A percentile compares a stretch with the other conserved stretches of the same genome.
These are phyloP conservation scores for Yponomeuta malinellus DNA, from an alignment of 2,888 invertebrate species.

Conservation along the genomic window DNA sequence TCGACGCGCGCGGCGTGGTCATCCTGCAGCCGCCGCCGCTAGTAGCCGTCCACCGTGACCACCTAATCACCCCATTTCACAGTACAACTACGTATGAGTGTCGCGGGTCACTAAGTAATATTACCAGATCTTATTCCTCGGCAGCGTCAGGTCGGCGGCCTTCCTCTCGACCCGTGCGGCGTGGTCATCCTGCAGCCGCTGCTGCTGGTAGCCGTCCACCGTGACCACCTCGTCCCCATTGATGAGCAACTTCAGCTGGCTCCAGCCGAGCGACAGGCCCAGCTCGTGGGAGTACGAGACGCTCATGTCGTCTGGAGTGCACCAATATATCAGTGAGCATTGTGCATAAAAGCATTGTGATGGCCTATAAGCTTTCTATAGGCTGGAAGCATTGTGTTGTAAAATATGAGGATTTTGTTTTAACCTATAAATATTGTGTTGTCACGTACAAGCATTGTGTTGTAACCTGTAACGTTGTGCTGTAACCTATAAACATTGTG, in stretches of 20 bases:
- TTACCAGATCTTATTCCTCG: conserved; percentile 84
- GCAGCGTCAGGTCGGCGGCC: conserved; percentile 82
- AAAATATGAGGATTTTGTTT: too few relatives aligned
- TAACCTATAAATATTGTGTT: too few relatives aligned
- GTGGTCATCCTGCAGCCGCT: conserved; percentile 76
- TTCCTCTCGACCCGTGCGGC: conserved; percentile 82
- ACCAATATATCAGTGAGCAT: not conserved
- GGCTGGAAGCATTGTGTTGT: too few relatives aligned
- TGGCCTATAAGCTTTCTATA: not conserved
- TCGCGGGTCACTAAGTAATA: too few relatives aligned
- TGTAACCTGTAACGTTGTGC: not conserved
- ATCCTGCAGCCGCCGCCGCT: conserved; percentile 76
- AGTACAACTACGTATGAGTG: too few relatives aligned
- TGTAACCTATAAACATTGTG: not conserved
- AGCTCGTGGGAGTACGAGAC: conserved; percentile 49
- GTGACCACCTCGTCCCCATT: conserved; percentile 84
- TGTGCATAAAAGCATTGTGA: not conserved
- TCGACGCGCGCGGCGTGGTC: conserved; percentile 81
- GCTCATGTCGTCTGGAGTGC: conserved; percentile 55
- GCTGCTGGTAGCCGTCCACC: conserved; percentile 80
- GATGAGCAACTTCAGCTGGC: conserved; percentile 72
- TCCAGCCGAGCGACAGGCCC: conserved; percentile 61
- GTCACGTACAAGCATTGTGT: not conserved
- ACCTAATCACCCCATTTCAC: too few relatives aligned
- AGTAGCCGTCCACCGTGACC: conserved; percentile 80